These are phyloP conservation scores for Hylia prasina DNA, from an alignment of 2,113 vertebrate genomes.

Conservation along the genomic window DNA sequence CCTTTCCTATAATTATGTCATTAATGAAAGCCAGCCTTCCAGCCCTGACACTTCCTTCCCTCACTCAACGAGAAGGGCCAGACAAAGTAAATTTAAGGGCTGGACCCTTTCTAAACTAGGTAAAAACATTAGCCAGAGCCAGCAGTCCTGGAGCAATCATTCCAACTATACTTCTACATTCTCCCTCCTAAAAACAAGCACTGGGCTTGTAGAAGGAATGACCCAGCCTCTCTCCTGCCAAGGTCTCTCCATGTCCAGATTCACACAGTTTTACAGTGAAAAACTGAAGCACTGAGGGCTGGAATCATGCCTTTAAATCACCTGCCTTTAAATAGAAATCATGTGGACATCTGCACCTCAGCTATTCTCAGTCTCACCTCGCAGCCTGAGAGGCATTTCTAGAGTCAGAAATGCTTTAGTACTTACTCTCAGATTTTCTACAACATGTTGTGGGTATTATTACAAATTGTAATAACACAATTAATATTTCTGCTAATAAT, in stretches of 20 bases:
- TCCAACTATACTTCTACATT: neutral
- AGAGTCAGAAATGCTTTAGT: neutral
- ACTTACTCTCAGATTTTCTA: neutral
- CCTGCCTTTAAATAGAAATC: neutral
- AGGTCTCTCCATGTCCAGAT: neutral
- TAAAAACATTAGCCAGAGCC: neutral
- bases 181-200: neutral
- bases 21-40: neutral
- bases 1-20: neutral
- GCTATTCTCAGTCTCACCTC: rapidly evolving
- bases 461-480: neutral
- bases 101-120: neutral
- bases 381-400: neutral
- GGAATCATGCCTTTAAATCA: neutral
- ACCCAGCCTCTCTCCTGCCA: neutral
- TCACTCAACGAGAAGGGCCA: neutral
- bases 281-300: neutral
- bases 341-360: neutral
- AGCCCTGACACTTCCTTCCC: neutral
- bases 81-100: neutral
- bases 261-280: neutral
- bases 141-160: neutral
- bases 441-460: neutral
- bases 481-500: neutral
- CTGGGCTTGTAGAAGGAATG: neutral